These are phyloP conservation scores for Austrolebias charrua DNA, from an alignment of 2,797 vertebrate genomes.

Conservation along the genomic window DNA sequence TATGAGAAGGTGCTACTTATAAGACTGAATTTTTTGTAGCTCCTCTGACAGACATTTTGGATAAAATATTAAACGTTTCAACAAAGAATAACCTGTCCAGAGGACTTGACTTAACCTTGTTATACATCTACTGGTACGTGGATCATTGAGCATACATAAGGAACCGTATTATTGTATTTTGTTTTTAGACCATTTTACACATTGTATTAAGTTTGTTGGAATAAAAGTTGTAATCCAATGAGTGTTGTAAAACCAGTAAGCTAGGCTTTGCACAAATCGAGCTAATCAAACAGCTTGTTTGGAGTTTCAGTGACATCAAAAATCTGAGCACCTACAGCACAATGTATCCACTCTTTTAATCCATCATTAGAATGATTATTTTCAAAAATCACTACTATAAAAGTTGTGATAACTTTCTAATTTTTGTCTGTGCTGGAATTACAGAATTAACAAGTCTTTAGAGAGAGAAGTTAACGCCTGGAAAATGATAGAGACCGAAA, in stretches of 20 bases:
- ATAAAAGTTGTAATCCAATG: no score
- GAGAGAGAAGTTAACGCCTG: slow-evolving; percentile 64
- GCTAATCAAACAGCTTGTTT: slow-evolving; percentile 5
- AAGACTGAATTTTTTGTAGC: no score
- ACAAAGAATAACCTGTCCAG: no score
- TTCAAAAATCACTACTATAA: slow-evolving; percentile 59
- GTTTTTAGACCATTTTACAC: no score
- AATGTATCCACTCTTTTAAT: slow-evolving; percentile 13
- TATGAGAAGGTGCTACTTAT: no score
- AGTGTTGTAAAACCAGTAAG: slow-evolving; percentile 1
- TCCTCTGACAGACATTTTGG: no score
- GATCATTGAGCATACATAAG: no score
- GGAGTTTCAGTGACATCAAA: slow-evolving; percentile 24
- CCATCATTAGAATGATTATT: slow-evolving; percentile 18
- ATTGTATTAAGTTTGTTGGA: no score
- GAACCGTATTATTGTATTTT: no score
- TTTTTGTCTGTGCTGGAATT: slow-evolving; percentile 60
- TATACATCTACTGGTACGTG: no score
- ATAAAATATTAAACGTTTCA: no score
- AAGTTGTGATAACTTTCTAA: slow-evolving; percentile 60
- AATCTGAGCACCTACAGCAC: slow-evolving; percentile 19
- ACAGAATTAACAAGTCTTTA: slow-evolving; percentile 68
- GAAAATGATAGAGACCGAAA: slow-evolving; percentile 24
- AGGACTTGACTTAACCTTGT: no score
- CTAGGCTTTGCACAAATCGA: slow-evolving; percentile 12